A percentile compares a stretch with the other conserved stretches of the same genome.
These are phyloP conservation scores for Cladorhizidae sp. DNA, from an alignment of 37 sponge, comb jelly and placozoan species.

Conservation along the genomic window DNA sequence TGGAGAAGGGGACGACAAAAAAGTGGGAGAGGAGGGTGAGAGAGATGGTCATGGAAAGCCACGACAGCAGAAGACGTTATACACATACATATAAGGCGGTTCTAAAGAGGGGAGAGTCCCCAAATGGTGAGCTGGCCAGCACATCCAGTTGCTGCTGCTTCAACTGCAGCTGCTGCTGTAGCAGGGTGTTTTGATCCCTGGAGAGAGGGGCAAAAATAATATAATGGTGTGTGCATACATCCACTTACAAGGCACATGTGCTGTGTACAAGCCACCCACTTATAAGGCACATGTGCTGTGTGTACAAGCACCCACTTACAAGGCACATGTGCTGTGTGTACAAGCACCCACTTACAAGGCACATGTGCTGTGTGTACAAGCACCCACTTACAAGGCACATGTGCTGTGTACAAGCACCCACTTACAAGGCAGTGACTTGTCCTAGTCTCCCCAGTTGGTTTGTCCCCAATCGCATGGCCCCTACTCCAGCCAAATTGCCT, in stretches of 20 bases:
- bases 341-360: too few relatives aligned
- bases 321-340: too few relatives aligned
- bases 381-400: too few relatives aligned
- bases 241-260: too few relatives aligned
- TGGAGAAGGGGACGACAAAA: too few relatives aligned
- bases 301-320: conserved; percentile 1
- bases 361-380: too few relatives aligned
- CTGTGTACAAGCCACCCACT: too few relatives aligned
- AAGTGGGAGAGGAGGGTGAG: background rate
- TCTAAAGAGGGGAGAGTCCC: conserved; percentile 94
- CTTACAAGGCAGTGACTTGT: conserved; percentile 9
- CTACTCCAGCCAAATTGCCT: background rate
- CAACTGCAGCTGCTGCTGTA: conserved; percentile 18
- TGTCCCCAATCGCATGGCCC: background rate
- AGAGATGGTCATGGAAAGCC: background rate
- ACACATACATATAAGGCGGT: conserved; percentile 61
- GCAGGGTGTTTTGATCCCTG: background rate
- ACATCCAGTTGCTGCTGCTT: conserved; percentile 73
- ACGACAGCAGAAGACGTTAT: background rate
- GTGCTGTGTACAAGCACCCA: background rate
- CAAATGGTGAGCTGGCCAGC: conserved; percentile 81
- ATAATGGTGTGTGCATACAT: background rate
- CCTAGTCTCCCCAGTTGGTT: background rate
- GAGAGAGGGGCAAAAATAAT: background rate
- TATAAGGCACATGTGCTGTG: too few relatives aligned